Base-by-base conservation (phyloP, 64 coral and sea anemone genomes). In the Dendronephthya gigantea region DNA sequence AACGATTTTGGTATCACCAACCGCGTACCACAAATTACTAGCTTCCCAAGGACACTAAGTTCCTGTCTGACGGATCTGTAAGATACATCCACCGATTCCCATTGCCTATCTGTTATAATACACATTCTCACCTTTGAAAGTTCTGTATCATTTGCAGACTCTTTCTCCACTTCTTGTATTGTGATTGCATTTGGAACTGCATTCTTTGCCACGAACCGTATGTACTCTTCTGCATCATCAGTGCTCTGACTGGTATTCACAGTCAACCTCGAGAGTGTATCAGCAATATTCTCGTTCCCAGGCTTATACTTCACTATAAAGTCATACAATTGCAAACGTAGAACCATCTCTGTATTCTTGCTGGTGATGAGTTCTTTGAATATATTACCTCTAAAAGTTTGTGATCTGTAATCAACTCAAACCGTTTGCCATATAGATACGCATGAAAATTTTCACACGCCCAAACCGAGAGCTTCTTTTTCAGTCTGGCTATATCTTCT, bases 361-460 rank as follows among this genome's bases (percentile, higher is more conserved):
- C 72, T 0, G 72, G 72, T 34, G 32, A 17, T 15, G 72, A 79
- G 37, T 39, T 34, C 30, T 10, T 34, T 0, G 30, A 36, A 33
- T 79, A 79, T 2, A 79, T 79, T 36, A 15, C 28, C 10, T 79
- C 72, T 15, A 79, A 19, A 12, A 33, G 72, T 33, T 79, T 79
- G 16, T 79, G 72, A 79, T 79, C 72, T 36, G 72, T 79, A 34
- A 79, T 34, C 32, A 79, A 39, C 32, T 79, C 72, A 19, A 79
- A 79, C 15, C 4, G 9, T 34, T 34, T 79, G 27, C 72, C 72
- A 79, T 79, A 79, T 15, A 79, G 30, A 79, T 79, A 79, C 11
- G 22, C 32, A 39, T 79, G 72, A 34, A 79, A 79, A 12, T 33
- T 34, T 39, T 79, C 72, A 39, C 72, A 34, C 15, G 72, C 72